Conservation (phyloP, 2,888 invertebrate genomes). For the Phragmatobia fuliginosa region DNA sequence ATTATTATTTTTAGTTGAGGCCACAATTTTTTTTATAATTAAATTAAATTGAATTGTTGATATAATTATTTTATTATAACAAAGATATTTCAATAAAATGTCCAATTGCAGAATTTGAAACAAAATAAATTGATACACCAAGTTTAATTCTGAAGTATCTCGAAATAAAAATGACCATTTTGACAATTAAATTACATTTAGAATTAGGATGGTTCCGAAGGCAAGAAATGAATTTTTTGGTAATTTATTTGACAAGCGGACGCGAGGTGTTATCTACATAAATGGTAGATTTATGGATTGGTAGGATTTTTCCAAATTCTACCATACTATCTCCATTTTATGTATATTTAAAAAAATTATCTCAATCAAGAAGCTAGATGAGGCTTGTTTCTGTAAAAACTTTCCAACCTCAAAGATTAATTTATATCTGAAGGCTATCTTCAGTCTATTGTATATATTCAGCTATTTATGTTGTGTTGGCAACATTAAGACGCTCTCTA, state of each 20-base stretch:
- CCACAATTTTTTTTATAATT: too few species aligned
- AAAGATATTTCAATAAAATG: neutral
- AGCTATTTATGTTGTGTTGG: too few species aligned
- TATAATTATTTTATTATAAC: too few species aligned
- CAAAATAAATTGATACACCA: neutral
- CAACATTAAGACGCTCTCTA: too few species aligned
- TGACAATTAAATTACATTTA: neutral
- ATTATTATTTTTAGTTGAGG: too few species aligned
- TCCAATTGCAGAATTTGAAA: neutral
- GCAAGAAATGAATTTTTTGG: neutral
- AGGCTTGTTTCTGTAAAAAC: neutral
- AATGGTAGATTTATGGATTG: neutral
- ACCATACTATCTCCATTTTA: neutral
- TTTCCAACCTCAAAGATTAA: neutral
- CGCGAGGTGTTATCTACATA: neutral
- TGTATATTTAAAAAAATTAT: neutral
- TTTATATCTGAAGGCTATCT: too few species aligned
- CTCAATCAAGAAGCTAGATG: neutral
- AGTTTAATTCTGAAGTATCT: neutral
- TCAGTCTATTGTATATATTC: too few species aligned
- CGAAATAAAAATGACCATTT: neutral
- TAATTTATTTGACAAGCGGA: neutral
- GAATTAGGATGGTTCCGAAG: neutral
- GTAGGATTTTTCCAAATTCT: neutral
- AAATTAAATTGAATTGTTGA: too few species aligned